A percentile compares a stretch with the other conserved stretches of the same genome.
These are phyloP conservation scores for Epizoanthus stellaris DNA, from an alignment of 92 coral and sea anemone species.

Conservation along the genomic window DNA sequence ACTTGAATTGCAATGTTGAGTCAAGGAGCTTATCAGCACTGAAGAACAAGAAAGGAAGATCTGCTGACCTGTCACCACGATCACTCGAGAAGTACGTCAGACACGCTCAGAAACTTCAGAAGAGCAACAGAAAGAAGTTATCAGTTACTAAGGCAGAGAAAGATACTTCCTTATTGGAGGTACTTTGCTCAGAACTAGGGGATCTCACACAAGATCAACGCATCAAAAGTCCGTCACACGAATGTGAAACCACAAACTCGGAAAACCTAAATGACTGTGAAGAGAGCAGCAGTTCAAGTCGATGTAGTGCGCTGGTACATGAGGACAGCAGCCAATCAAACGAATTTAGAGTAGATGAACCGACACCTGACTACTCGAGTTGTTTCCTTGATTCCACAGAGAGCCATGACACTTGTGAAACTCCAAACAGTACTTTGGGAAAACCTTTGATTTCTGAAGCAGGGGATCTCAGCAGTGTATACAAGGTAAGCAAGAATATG, in stretches of 20 bases:
- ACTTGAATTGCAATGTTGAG: neutral
- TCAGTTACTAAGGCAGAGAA: neutral
- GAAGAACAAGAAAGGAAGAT: constrained; percentile 17
- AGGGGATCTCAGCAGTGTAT: neutral
- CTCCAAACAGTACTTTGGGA: neutral
- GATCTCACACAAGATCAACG: neutral
- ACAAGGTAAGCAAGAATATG: neutral
- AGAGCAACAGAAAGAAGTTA: neutral
- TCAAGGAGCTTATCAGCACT: neutral
- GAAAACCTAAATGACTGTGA: neutral
- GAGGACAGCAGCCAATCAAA: too few relatives aligned
- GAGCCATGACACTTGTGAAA: neutral
- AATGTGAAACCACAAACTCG: neutral
- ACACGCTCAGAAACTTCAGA: neutral
- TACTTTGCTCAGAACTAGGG: neutral
- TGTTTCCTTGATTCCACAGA: too few relatives aligned
- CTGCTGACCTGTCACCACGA: neutral
- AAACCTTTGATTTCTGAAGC: neutral
- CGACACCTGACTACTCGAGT: neutral
- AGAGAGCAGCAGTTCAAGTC: neutral
- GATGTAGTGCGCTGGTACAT: too few relatives aligned
- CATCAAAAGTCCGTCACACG: neutral
- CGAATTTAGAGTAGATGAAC: neutral
- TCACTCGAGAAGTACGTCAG: neutral
- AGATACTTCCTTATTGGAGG: neutral